Percentiles rank a stretch among this genome's conserved stretches.
Conservation (phyloP, 2,113 vertebrate species). For the Larimichthys polyactis region DNA sequence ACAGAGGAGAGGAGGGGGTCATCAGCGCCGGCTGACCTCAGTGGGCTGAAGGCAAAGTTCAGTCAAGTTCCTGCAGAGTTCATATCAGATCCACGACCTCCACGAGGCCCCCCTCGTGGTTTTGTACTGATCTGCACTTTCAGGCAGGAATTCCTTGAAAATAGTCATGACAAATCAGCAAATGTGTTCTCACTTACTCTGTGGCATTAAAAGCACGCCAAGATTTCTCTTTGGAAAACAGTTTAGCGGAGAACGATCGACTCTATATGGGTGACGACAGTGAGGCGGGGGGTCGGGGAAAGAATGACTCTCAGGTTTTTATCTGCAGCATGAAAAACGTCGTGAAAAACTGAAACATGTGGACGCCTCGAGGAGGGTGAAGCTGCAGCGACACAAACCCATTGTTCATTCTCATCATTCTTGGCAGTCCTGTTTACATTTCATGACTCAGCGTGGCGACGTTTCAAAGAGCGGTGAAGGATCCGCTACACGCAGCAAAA, state of each 20-base stretch:
- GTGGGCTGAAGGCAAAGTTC: slow-evolving; percentile 11
- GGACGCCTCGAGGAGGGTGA: neutral
- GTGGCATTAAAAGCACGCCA: neutral
- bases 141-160: neutral
- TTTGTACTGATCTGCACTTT: neutral
- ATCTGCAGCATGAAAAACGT: neutral
- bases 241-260: neutral
- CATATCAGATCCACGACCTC: neutral
- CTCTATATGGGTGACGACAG: slow-evolving; percentile 10
- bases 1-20: slow-evolving; percentile 13
- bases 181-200: neutral
- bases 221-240: neutral
- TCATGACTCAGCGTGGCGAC: slow-evolving; percentile 12
- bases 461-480: slow-evolving; percentile 4
- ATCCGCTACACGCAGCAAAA: slow-evolving; percentile 32
- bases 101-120: neutral
- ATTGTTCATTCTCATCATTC: neutral
- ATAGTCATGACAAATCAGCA: neutral
- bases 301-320: slow-evolving; percentile 2
- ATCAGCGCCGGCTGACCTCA: slow-evolving; percentile 5
- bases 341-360: neutral
- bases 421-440: slow-evolving; percentile 33
- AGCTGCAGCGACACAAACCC: neutral
- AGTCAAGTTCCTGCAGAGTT: slow-evolving; percentile 3
- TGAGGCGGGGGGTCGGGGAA: neutral